These are phyloP conservation scores for Raja brachyura DNA, from an alignment of 2,113 vertebrate species.

Conservation along the genomic window DNA sequence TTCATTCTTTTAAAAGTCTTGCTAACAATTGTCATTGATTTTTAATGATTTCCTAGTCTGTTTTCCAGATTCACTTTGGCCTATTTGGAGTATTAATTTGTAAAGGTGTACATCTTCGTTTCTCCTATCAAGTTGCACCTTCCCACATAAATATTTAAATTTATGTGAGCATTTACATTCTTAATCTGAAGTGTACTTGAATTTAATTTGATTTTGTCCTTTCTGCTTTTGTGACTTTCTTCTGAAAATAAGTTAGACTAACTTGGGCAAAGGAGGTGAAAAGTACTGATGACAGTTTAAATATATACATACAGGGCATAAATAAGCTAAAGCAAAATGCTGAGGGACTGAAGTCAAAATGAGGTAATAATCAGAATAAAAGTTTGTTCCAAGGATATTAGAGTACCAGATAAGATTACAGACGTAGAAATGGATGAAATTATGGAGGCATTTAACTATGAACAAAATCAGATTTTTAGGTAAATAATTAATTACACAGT, in stretches of 20 bases:
- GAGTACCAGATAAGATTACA: neutral
- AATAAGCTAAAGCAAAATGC: neutral
- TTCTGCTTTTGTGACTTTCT: neutral
- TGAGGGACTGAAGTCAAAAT: neutral
- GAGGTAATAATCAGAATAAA: neutral
- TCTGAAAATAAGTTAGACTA: neutral
- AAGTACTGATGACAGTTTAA: neutral
- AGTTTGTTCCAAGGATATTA: neutral
- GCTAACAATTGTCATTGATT: neutral
- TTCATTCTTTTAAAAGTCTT: too few relatives aligned
- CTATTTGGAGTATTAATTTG: too few relatives aligned
- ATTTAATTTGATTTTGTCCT: neutral
- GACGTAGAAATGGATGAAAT: neutral
- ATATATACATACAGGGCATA: neutral
- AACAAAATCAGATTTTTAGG: neutral
- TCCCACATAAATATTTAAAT: neutral
- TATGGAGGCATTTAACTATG: neutral
- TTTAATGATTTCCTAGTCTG: neutral
- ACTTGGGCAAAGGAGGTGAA: neutral
- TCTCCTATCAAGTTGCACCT: neutral
- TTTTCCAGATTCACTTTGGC: neutral
- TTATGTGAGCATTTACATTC: neutral
- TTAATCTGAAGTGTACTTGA: neutral
- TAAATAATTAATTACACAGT: neutral
- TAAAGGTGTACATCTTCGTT: too few relatives aligned